Evolutionary conservation across 2,113 vertebrate genomes (phyloP).

Genomic region (Megatriorchis doriae): DNA sequence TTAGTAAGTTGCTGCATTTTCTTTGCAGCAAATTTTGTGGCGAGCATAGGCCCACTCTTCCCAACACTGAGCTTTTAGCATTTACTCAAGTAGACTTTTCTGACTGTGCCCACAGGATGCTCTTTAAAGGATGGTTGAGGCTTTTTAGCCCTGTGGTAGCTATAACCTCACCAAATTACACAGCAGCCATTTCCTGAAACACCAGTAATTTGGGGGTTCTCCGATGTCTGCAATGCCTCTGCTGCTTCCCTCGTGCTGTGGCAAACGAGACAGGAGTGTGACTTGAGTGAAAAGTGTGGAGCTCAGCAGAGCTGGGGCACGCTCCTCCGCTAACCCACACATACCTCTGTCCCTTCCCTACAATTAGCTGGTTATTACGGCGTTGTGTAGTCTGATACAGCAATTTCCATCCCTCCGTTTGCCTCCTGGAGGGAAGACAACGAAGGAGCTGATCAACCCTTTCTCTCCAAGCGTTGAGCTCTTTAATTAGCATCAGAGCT

Average conservation of each 20-base stretch:
- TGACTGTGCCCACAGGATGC: neutral
- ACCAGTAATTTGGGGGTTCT: neutral
- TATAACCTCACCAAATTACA: neutral
- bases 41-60: neutral
- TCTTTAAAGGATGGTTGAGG: neutral
- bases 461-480: neutral
- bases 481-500: neutral
- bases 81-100: neutral
- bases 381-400: neutral
- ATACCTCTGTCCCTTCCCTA: neutral
- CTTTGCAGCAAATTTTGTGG: neutral
- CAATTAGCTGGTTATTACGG: neutral
- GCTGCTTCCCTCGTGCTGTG: neutral
- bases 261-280: neutral
- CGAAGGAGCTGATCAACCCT: neutral
- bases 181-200: neutral
- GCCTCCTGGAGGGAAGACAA: neutral
- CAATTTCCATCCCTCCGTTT: neutral
- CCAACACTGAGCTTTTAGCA: rapidly evolving
- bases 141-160: neutral
- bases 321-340: neutral
- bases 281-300: neutral
- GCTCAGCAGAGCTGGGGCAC: neutral
- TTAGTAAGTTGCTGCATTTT: neutral
- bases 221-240: neutral